A percentile compares a stretch with the other conserved stretches of the same genome.
Evolutionary conservation across 2,797 vertebrate genomes (phyloP).

Genomic region (Gouania willdenowi): DNA sequence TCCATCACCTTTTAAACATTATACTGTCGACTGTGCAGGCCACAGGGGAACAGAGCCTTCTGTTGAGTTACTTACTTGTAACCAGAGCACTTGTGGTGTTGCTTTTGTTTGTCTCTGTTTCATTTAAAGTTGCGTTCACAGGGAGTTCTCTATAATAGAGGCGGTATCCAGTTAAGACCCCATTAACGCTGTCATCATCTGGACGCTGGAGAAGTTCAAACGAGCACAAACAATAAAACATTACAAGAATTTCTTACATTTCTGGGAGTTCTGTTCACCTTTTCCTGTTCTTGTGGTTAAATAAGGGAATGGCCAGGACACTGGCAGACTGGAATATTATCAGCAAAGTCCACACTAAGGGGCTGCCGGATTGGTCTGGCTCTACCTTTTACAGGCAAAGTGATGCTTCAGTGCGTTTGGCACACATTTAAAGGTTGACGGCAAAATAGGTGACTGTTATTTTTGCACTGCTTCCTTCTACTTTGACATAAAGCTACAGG

Average conservation of each 20-base stretch:
- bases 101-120: constrained; percentile 59
- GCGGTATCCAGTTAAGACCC: constrained; percentile 86
- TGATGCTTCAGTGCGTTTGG: constrained; percentile 49
- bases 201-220: constrained; percentile 77
- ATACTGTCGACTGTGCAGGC: too few relatives aligned
- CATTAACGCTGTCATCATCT: constrained; percentile 81
- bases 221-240: neutral
- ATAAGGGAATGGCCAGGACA: constrained; percentile 26
- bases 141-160: constrained; percentile 91
- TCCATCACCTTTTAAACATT: too few relatives aligned
- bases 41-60: neutral
- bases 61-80: constrained; percentile 67
- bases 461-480: constrained; percentile 45
- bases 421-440: constrained; percentile 47
- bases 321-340: constrained; percentile 37
- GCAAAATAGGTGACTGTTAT: constrained; percentile 60
- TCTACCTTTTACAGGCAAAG: constrained; percentile 34
- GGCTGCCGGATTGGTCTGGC: constrained; percentile 26
- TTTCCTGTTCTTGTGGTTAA: constrained; percentile 5
- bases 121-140: constrained; percentile 10
- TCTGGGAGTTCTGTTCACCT: constrained; percentile 3
- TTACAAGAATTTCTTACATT: neutral
- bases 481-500: constrained; percentile 43
- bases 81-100: constrained; percentile 75
- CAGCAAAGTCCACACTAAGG: constrained; percentile 42